Evolutionary conservation across 1,140 invertebrate genomes (phyloP).

Genomic region (Planococcus citri): DNA sequence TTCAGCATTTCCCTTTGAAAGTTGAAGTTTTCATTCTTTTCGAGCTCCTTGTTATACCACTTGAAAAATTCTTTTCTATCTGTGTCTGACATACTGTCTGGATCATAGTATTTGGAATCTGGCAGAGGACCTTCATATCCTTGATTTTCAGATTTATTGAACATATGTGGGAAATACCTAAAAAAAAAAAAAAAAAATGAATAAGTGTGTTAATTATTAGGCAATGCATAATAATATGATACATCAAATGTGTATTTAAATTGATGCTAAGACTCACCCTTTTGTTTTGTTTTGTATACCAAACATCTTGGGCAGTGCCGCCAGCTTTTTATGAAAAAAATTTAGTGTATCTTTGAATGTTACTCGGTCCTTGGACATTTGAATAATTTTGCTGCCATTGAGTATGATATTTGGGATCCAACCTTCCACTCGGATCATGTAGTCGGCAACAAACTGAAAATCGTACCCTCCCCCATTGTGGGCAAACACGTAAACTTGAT

Average conservation of each 20-base stretch:
- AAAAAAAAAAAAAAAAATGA: too few species aligned
- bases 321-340: not conserved
- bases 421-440: too few species aligned
- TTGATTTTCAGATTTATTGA: constrained; percentile 26
- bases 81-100: constrained; percentile 24
- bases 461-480: too few species aligned
- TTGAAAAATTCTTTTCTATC: constrained; percentile 24
- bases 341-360: too few species aligned
- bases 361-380: not conserved
- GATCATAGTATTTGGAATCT: constrained; percentile 23
- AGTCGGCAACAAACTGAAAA: too few species aligned
- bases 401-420: too few species aligned
- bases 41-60: constrained; percentile 25
- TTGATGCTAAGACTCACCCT: too few species aligned
- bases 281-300: constrained; percentile 24
- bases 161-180: constrained; percentile 29
- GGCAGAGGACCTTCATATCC: constrained; percentile 27
- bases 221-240: too few species aligned
- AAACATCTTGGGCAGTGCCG: constrained; percentile 25
- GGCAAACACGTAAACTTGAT: too few species aligned
- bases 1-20: constrained; percentile 27
- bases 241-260: too few species aligned
- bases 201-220: too few species aligned
- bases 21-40: constrained; percentile 22
- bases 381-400: too few species aligned